Conservation (phyloP, 2,797 vertebrate genomes). For the Anabas testudineus region DNA sequence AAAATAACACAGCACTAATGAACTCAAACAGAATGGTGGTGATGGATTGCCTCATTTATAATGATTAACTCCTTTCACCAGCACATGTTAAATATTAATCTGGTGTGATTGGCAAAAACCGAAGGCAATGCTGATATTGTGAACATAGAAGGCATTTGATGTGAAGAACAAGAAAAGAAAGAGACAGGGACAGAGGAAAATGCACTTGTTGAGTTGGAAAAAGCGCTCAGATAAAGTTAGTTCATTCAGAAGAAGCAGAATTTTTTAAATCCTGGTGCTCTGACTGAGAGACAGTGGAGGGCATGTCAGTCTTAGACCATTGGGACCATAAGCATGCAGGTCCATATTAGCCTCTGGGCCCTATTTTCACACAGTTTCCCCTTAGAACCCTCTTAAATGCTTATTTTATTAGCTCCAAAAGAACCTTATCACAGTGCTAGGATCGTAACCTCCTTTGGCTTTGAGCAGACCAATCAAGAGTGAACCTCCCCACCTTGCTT, state of each 20-base stretch:
- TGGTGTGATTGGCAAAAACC: slow-evolving; percentile 28
- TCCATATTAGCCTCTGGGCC: slow-evolving; percentile 18
- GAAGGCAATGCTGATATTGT: slow-evolving; percentile 63
- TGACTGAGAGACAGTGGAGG: slow-evolving; percentile 30
- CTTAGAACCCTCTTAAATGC: slow-evolving; percentile 27
- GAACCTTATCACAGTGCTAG: slow-evolving; percentile 78
- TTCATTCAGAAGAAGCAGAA: slow-evolving; percentile 41
- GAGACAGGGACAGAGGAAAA: slow-evolving; percentile 43
- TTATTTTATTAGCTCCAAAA: slow-evolving; percentile 41
- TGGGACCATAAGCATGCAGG: slow-evolving; percentile 27
- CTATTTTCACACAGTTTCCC: neutral
- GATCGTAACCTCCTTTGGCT: slow-evolving; percentile 64
- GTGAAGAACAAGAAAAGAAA: slow-evolving; percentile 41
- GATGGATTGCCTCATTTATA: slow-evolving; percentile 12
- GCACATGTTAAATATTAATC: slow-evolving; percentile 58
- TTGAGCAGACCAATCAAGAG: slow-evolving; percentile 30
- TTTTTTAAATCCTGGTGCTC: slow-evolving; percentile 31
- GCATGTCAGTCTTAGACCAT: slow-evolving; percentile 24
- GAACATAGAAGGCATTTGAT: slow-evolving; percentile 66
- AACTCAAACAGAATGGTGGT: slow-evolving; percentile 15
- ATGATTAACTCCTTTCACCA: slow-evolving; percentile 55
- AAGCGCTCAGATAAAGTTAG: slow-evolving; percentile 68
- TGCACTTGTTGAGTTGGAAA: slow-evolving; percentile 58
- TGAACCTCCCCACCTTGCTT: slow-evolving; percentile 22
- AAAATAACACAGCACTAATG: slow-evolving; percentile 34